phyloP scores from a whole-genome alignment of 2,888 invertebrate species.

The Phyto melanocephala region DNA sequence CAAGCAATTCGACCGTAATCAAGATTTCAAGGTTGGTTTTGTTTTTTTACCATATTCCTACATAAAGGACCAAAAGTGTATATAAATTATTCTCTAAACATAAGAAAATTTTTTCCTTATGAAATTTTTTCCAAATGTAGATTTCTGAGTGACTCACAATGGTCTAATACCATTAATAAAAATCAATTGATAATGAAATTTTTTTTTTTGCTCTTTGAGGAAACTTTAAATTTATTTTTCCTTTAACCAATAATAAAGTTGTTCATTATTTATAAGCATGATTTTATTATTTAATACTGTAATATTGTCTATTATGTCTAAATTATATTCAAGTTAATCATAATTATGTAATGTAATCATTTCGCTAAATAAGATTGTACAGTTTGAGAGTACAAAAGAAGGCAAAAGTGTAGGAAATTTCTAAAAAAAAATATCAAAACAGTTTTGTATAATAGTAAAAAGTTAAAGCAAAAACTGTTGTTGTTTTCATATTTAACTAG shows the following conservation, averaged over 20 bases:
- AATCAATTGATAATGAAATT: conserved; percentile 21
- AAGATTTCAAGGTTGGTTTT: too few relatives aligned
- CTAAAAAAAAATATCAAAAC: too few relatives aligned
- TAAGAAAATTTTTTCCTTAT: too few relatives aligned
- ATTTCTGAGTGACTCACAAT: neutral
- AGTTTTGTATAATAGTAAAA: neutral
- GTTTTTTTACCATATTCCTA: too few relatives aligned
- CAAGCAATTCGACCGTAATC: too few relatives aligned
- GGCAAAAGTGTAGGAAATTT: neutral
- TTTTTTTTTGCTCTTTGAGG: neutral
- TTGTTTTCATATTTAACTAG: neutral
- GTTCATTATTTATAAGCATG: conserved; percentile 27
- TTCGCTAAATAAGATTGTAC: neutral
- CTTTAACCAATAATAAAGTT: conserved; percentile 26
- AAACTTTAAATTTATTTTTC: neutral
- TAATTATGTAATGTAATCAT: conserved; percentile 25
- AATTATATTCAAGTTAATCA: conserved; percentile 40
- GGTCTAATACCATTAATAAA: conserved; percentile 24
- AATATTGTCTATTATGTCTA: conserved; percentile 42
- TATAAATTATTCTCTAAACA: too few relatives aligned
- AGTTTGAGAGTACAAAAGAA: neutral
- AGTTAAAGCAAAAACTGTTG: neutral
- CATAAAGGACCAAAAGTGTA: too few relatives aligned
- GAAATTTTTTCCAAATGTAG: too few relatives aligned
- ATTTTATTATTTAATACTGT: conserved; percentile 1